Base-by-base conservation (phyloP, 2,113 vertebrate genomes). In the Pleuronectes platessa region DNA sequence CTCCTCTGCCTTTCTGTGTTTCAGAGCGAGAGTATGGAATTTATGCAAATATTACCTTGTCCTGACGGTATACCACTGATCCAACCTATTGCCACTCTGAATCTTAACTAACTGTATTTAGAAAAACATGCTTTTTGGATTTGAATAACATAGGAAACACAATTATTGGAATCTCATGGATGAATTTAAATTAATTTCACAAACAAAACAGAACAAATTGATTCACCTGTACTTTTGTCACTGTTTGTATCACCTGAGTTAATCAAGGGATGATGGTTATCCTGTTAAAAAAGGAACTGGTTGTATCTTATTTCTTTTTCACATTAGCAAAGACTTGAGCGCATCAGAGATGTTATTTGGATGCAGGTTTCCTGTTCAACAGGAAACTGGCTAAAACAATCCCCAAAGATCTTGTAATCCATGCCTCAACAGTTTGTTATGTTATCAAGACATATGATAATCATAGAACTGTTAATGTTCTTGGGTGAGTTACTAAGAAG, bases 391-490 rank as follows among this genome's bases (percentile, higher is more conserved):
- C 18, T 14, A 23, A 67, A 54, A 35, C 45, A 23, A 13, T 31
- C 3, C 13, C 45, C 18, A 37, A 37, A 17, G 27, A 23, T 37
- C 12, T 5, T 24, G 21, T 42, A 23, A 45, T 42, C 61, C 9
- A 12, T 42, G 61, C 40, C 45, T 63, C 35, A n/a, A 23, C 60
- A 61, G 60, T 37, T 61, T 20, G 10, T 63, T 21, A 58, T 24
- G 31, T 69, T 69, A 69, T 69, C 54, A 58, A 42, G 66, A 23
- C 2, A 26, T 68, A 40, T 68, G n/a, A 42, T n/a, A 21, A 21
- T 24, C 31, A 24, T 58, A 18, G 23, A 18, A 20, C 26, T 21
- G 49, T 64, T 18, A 2, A 24, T 7, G 15, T 1, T 1, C 67
- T 10, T n/a, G 18, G 64, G 51, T 6, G 49, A 54, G 26, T 27